Base-by-base conservation (phyloP, 2,113 vertebrate species). In the Athene cunicularia region DNA sequence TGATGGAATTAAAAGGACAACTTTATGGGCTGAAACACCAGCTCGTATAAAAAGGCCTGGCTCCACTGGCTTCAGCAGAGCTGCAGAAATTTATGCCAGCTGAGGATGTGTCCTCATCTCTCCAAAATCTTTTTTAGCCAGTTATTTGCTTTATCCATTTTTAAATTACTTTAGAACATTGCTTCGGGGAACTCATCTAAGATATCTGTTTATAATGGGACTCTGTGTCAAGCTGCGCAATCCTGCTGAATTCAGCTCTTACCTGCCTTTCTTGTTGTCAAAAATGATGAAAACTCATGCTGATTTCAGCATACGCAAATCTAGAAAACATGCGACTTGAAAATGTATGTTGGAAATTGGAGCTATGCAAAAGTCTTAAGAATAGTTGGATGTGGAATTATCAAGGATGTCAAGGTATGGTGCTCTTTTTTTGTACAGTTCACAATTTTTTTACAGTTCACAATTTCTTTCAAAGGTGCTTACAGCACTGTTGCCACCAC, bases 351-450 rank as follows among this genome's bases (percentile, higher is more conserved):
- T 67, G 55, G 64, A 86, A 84, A 94, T 8, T 2, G 13, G n/a
- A 66, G 35, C 45, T 49, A 5, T 5, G 32, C 32, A 66, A 32
- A 66, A 84, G 28, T 2, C 28, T 35, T 35, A 19, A 30, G 47
- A 43, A 53, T 5, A 73, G 22, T 12, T 79, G 39, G 47, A 43
- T 16, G 4, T 60, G 28, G 49, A 74, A 59, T 86, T 72, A 59
- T 37, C 15, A 77, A 28, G 39, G n/a, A 24, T 1, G 3, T 39
- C 71, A 49, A 83, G 41, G 28, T 32, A n/a, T 0, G 0, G 8
- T 28, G 24, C 15, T 64, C 11, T 45, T n/a, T 2, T 66, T 77
- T 75, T 33, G 11, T 19, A 43, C 23, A 30, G 19, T 33, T 56
- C 43, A 39, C 28, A 4, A 22, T 2, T 66, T 77, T 75, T 33